Conservation (phyloP, 2,113 vertebrate species). For the Notothenia rossii region DNA sequence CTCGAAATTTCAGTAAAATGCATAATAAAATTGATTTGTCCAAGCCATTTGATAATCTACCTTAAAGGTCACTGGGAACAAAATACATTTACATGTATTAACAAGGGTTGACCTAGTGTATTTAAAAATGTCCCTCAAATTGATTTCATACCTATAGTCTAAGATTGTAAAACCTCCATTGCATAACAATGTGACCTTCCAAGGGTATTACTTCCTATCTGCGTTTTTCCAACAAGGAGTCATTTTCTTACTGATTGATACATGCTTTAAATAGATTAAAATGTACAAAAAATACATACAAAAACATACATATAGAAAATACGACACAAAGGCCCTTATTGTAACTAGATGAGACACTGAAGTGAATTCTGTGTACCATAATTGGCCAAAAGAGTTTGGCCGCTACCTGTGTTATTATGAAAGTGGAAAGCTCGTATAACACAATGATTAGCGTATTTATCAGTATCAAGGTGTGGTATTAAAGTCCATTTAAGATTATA, state of each 20-base stretch:
- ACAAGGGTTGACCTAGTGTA: background rate
- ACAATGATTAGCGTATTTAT: background rate
- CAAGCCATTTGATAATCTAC: conserved; percentile 39
- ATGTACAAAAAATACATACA: conserved; percentile 64
- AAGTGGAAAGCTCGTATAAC: conserved; percentile 20
- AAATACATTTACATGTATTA: conserved; percentile 31
- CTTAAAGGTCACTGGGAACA: conserved; percentile 15
- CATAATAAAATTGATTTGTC: conserved; percentile 43
- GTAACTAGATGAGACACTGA: conserved; percentile 57
- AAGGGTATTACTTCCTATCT: conserved; percentile 51
- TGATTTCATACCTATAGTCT: conserved; percentile 17
- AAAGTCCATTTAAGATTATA: background rate
- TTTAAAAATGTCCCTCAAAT: conserved; percentile 10
- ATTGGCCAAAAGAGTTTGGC: conserved; percentile 55
- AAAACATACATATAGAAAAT: conserved; percentile 47
- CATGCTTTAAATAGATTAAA: conserved; percentile 80
- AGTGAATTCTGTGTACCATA: conserved; percentile 72
- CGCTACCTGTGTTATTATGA: conserved; percentile 41
- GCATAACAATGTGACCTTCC: conserved; percentile 35
- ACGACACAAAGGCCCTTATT: conserved; percentile 42
- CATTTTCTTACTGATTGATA: conserved; percentile 63
- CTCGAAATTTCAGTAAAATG: conserved; percentile 27
- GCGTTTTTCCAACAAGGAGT: conserved; percentile 22
- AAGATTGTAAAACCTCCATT: conserved; percentile 40
- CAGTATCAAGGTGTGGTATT: background rate